These are phyloP conservation scores for Sminthurides bifidus DNA, from an alignment of 1,140 invertebrate genomes.

Conservation along the genomic window DNA sequence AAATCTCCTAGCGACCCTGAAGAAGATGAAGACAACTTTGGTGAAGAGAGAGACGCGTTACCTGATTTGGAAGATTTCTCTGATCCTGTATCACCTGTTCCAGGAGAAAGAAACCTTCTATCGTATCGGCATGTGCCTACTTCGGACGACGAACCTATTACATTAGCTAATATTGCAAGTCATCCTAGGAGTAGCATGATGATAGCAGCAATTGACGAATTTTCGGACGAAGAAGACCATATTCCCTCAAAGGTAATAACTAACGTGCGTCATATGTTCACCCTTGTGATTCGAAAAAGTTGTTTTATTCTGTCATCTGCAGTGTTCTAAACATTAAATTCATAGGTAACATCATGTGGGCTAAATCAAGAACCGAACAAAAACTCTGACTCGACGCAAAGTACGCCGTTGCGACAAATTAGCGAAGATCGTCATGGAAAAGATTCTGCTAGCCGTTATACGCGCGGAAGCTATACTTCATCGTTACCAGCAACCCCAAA, in stretches of 20 bases:
- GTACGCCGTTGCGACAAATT: conserved; percentile 8
- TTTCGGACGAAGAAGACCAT: conserved; percentile 26
- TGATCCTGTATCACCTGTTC: conserved; percentile 1
- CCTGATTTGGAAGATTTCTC: conserved; percentile 24
- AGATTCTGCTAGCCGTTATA: neutral
- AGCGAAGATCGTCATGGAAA: neutral
- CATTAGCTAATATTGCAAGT: conserved; percentile 18
- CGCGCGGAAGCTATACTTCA: conserved; percentile 1
- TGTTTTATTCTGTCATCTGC: too few species aligned
- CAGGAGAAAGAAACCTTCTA: conserved; percentile 3
- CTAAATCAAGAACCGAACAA: too few species aligned
- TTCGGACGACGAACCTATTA: conserved; percentile 9
- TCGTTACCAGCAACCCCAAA: conserved; percentile 16
- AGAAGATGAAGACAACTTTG: conserved; percentile 23
- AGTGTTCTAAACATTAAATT: too few species aligned
- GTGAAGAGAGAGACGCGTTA: conserved; percentile 15
- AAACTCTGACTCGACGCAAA: conserved; percentile 16
- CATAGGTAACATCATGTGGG: too few species aligned
- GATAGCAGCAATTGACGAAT: conserved; percentile 29
- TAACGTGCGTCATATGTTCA: too few species aligned
- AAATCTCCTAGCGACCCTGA: conserved; percentile 20
- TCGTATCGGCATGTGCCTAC: conserved; percentile 6
- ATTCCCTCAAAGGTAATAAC: neutral
- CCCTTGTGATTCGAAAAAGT: too few species aligned
- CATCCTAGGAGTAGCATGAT: conserved; percentile 16